Conservation (phyloP, 2,797 vertebrate genomes). For the Xyrichtys novacula region DNA sequence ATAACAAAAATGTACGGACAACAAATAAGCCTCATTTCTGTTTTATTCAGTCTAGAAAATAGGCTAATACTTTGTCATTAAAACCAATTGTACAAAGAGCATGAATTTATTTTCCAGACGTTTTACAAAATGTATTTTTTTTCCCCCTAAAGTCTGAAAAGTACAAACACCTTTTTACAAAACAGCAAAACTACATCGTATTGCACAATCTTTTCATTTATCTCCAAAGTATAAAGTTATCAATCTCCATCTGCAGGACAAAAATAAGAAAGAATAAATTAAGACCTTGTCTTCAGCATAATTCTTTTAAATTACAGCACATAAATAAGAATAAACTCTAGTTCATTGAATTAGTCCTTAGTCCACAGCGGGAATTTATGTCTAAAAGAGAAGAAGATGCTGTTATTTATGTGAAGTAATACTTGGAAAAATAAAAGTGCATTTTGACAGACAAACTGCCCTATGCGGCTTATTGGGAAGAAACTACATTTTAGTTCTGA, state of each 20-base stretch:
- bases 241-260: conserved; percentile 81
- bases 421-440: conserved; percentile 83
- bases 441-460: conserved; percentile 75
- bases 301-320: conserved; percentile 83
- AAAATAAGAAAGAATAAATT: conserved; percentile 85
- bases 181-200: conserved; percentile 95
- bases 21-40: conserved; percentile 61
- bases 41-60: conserved; percentile 87
- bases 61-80: conserved; percentile 79
- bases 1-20: conserved; percentile 22
- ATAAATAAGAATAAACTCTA: conserved; percentile 85
- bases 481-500: conserved; percentile 57
- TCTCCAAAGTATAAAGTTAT: conserved; percentile 92
- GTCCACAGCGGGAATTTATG: conserved; percentile 73
- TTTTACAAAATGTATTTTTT: conserved; percentile 82
- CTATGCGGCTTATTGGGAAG: conserved; percentile 61
- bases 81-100: conserved; percentile 85
- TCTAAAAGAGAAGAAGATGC: conserved; percentile 56
- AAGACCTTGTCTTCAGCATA: conserved; percentile 82
- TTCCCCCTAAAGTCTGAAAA: conserved; percentile 85
- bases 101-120: conserved; percentile 80
- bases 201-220: conserved; percentile 96
- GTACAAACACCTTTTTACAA: conserved; percentile 95
- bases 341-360: conserved; percentile 81
- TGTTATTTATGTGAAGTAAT: conserved; percentile 71